phyloP scores from a whole-genome alignment of 2,113 vertebrate species.

The Pongo abelii region DNA sequence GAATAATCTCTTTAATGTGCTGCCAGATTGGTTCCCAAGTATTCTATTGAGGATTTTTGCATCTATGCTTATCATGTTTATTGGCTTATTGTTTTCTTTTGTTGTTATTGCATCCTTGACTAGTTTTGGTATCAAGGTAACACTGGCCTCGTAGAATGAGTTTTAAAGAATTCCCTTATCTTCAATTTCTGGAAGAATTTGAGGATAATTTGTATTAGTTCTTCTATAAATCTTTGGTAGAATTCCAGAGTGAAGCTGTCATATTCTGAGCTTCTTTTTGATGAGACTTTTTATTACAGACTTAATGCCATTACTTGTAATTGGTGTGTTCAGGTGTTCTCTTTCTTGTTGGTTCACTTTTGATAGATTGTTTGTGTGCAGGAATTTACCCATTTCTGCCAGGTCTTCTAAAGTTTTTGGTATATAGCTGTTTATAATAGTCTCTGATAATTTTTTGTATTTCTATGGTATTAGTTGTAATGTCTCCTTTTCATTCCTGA shows the following conservation, averaged over 20 bases:
- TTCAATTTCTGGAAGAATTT: not conserved
- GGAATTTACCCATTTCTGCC: too few relatives aligned
- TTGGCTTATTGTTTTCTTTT: not conserved
- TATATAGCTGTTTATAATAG: too few relatives aligned
- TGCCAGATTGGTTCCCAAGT: not conserved
- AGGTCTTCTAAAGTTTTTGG: too few relatives aligned
- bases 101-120: not conserved
- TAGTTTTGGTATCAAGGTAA: not conserved
- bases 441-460: too few relatives aligned
- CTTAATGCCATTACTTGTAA: not conserved
- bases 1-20: not conserved
- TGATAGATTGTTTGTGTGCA: too few relatives aligned
- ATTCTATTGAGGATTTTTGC: not conserved
- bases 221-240: not conserved
- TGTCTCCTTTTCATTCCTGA: too few relatives aligned
- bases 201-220: not conserved
- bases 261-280: not conserved
- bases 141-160: not conserved
- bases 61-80: not conserved
- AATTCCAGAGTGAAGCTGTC: not conserved
- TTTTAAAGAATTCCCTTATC: not conserved
- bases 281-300: not conserved
- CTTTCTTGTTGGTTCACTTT: too few relatives aligned
- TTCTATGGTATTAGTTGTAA: too few relatives aligned
- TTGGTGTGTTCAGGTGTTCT: not conserved